Percentiles rank a stretch among this genome's conserved stretches.
Evolutionary conservation across 2,888 invertebrate genomes (phyloP).

Genomic region (Uloborus plumipes): DNA sequence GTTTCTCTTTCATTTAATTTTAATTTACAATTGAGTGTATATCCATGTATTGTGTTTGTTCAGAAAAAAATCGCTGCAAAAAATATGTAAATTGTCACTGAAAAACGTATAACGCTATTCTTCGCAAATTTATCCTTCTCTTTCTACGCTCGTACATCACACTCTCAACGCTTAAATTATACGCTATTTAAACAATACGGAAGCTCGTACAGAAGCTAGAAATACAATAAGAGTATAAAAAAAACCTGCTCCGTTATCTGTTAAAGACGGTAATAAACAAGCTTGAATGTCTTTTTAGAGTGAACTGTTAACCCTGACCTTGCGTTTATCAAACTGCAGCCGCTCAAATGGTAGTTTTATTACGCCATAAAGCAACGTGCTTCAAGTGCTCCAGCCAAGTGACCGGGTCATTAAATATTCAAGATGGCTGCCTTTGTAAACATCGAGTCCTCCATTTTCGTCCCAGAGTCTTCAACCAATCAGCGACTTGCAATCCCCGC

Average conservation of each 20-base stretch:
- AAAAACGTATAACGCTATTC: too few species aligned
- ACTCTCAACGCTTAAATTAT: too few species aligned
- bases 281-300: constrained; percentile 39
- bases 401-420: constrained; percentile 52
- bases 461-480: constrained; percentile 34
- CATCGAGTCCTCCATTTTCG: constrained; percentile 33
- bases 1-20: too few species aligned
- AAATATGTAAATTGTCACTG: too few species aligned
- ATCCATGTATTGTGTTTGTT: too few species aligned
- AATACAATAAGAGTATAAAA: neutral
- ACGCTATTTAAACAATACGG: too few species aligned
- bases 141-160: too few species aligned
- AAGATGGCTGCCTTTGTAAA: constrained; percentile 54
- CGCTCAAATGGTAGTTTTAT: constrained; percentile 62
- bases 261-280: constrained; percentile 46
- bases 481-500: constrained; percentile 18
- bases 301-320: constrained; percentile 60
- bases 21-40: too few species aligned
- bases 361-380: constrained; percentile 56
- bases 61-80: too few species aligned
- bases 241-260: constrained; percentile 6
- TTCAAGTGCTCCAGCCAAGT: neutral
- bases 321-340: constrained; percentile 49
- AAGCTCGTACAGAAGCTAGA: too few species aligned
- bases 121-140: too few species aligned